These are phyloP conservation scores for Zaprionus camerounensis DNA, from an alignment of 1,140 invertebrate species.

Conservation along the genomic window DNA sequence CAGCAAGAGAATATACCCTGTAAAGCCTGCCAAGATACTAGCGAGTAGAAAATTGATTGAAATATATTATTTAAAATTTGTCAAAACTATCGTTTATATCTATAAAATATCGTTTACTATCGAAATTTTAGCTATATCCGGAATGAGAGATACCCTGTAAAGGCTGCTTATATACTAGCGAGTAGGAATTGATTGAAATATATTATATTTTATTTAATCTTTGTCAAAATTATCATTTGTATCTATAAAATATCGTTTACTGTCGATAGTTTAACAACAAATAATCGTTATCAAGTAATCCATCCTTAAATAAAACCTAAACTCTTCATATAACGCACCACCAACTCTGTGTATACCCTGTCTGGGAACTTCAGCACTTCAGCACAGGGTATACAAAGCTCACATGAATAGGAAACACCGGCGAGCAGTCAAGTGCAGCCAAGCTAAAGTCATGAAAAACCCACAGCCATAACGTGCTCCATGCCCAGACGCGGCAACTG, in stretches of 20 bases:
- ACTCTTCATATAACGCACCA: background rate
- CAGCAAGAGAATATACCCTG: too few relatives aligned
- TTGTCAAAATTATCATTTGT: too few relatives aligned
- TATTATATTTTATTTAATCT: too few relatives aligned
- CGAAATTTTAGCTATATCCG: background rate
- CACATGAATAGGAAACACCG: slow-evolving; percentile 23
- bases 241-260: too few relatives aligned
- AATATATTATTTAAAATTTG: too few relatives aligned
- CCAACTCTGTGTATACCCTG: background rate
- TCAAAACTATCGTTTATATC: too few relatives aligned
- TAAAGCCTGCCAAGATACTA: too few relatives aligned
- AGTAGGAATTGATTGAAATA: too few relatives aligned
- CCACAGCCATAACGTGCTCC: slow-evolving; percentile 60
- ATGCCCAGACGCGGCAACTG: slow-evolving; percentile 28
- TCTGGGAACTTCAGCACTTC: background rate
- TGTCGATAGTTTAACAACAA: background rate
- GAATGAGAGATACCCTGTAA: too few relatives aligned
- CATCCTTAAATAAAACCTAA: background rate
- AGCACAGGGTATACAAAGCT: slow-evolving; percentile 18
- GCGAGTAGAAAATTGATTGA: too few relatives aligned
- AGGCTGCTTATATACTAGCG: background rate
- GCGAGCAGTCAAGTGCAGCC: slow-evolving; percentile 71
- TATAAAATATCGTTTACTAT: background rate
- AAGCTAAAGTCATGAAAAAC: slow-evolving; percentile 73
- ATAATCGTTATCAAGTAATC: background rate